Evolutionary conservation across 64 coral and sea anemone genomes (phyloP).

Genomic region (Catalaphyllia jardinei): DNA sequence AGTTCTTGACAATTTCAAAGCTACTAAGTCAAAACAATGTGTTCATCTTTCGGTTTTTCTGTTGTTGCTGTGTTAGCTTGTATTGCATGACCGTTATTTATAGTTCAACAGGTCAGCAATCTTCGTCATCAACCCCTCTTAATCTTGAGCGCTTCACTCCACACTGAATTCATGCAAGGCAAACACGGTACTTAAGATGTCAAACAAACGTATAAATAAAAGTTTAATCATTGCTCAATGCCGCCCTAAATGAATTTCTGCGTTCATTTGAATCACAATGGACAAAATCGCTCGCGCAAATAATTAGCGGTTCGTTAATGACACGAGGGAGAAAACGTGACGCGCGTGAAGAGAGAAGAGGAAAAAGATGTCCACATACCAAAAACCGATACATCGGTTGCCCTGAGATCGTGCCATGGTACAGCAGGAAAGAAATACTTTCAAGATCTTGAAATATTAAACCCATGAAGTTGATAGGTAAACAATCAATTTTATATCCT

Average conservation of each 20-base stretch:
- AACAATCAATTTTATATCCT: too few species aligned
- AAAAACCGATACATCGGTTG: background rate
- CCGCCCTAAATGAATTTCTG: background rate
- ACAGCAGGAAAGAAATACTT: too few species aligned
- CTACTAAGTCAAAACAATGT: background rate
- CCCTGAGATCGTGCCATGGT: too few species aligned
- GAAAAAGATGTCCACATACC: background rate
- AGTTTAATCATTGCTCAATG: slow-evolving; percentile 16
- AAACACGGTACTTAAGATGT: slow-evolving; percentile 12
- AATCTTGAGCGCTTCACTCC: background rate
- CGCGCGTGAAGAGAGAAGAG: background rate
- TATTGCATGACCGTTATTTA: background rate
- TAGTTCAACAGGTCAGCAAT: background rate
- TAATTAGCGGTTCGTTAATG: slow-evolving; percentile 2
- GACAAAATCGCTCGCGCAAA: slow-evolving; percentile 22
- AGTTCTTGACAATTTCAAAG: slow-evolving; percentile 15
- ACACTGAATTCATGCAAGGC: background rate
- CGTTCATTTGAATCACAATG: slow-evolving; percentile 22
- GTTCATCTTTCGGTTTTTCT: background rate
- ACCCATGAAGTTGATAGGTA: too few species aligned
- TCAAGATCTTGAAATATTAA: too few species aligned
- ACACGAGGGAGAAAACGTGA: background rate
- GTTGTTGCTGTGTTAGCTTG: background rate
- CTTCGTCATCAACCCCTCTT: background rate
- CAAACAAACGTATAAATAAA: slow-evolving; percentile 42